Conservation (phyloP, 2,113 vertebrate genomes). For the cat (Felis catus) region F.catus_Fca126_mat1.0 CM031416.1:110227001-110227500, state of each 20-base stretch:
- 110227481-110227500: background rate
- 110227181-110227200: background rate
- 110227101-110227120: background rate
- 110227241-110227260: background rate
- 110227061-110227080: background rate
- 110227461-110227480: background rate
- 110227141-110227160: background rate
- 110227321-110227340: background rate
- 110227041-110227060: background rate
- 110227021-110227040: background rate
- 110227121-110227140: background rate
- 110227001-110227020: background rate
- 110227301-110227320: background rate
- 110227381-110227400: background rate
- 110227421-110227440: background rate
- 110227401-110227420: background rate
- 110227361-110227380: background rate
- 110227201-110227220: background rate
- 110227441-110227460: background rate
- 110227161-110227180: background rate
- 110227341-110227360: background rate
- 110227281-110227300: background rate
- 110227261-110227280: background rate
- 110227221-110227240: background rate
- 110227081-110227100: background rate